phyloP scores from a whole-genome alignment of 37 sponge, comb jelly and placozoan species.

The Ianthella basta region DNA sequence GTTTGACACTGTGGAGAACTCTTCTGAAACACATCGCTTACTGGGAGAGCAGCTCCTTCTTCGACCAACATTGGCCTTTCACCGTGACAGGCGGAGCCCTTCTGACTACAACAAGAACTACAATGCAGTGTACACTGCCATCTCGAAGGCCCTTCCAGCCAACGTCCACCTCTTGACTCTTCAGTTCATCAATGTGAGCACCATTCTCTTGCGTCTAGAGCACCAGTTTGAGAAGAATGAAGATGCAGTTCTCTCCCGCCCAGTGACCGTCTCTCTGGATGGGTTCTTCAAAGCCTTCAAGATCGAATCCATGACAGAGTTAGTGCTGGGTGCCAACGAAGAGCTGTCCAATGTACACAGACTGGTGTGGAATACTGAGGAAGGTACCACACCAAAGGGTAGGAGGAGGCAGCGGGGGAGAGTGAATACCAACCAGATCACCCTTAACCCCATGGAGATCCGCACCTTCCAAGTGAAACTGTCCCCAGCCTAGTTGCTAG shows the following conservation, averaged over 20 bases:
- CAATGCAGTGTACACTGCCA: slow-evolving; percentile 25
- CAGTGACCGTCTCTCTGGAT: slow-evolving; percentile 17
- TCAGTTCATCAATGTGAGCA: slow-evolving; percentile 32
- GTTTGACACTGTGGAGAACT: slow-evolving; percentile 32
- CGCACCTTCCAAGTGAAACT: slow-evolving; percentile 63
- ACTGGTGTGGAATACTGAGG: slow-evolving; percentile 63
- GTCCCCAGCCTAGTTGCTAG: no score
- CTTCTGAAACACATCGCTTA: slow-evolving; percentile 19
- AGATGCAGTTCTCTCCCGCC: neutral
- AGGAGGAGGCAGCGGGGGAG: neutral
- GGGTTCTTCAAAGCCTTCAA: slow-evolving; percentile 47
- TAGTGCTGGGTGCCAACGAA: slow-evolving; percentile 69
- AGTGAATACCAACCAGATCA: slow-evolving; percentile 8
- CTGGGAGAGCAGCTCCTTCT: slow-evolving; percentile 32
- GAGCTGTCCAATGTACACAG: slow-evolving; percentile 35
- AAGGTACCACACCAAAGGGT: neutral
- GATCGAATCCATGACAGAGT: slow-evolving; percentile 54
- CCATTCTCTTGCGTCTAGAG: slow-evolving; percentile 69
- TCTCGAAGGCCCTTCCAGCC: slow-evolving; percentile 58
- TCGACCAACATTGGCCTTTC: neutral
- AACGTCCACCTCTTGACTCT: slow-evolving; percentile 87
- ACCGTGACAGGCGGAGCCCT: neutral
- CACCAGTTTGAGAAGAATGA: slow-evolving; percentile 63
- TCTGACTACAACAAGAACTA: neutral
- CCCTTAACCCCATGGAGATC: slow-evolving; percentile 81